Conservation (phyloP, 2,113 vertebrate genomes). For the Tursiops truncatus region DNA sequence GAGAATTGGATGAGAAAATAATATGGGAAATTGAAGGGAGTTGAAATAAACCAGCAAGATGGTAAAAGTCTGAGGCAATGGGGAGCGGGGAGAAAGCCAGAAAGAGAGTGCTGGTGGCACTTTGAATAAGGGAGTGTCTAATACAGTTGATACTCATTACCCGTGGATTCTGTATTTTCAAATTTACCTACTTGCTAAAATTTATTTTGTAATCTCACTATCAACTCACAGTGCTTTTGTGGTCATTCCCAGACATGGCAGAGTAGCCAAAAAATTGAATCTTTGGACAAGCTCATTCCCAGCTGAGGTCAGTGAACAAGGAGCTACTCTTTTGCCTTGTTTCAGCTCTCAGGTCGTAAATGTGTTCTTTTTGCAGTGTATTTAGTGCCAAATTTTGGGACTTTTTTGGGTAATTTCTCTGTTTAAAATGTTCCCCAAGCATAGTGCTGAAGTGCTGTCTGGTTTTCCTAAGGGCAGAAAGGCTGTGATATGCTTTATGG, state of each 20-base stretch:
- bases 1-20: slow-evolving; percentile 33
- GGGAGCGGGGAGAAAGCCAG: background rate
- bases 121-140: background rate
- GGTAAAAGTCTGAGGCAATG: background rate
- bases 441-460: background rate
- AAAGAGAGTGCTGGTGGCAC: background rate
- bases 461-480: background rate
- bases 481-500: background rate
- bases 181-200: background rate
- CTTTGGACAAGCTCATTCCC: background rate
- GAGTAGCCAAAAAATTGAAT: background rate
- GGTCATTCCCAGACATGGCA: background rate
- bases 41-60: background rate
- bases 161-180: background rate
- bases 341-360: background rate
- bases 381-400: background rate
- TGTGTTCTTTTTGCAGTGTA: background rate
- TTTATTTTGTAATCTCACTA: background rate
- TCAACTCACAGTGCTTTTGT: background rate
- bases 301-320: background rate
- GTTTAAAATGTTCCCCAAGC: background rate
- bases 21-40: background rate
- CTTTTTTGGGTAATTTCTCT: background rate
- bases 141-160: background rate
- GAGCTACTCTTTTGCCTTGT: background rate